phyloP scores from a whole-genome alignment of 2,888 invertebrate genomes.

The Brachypterus glaber region DNA sequence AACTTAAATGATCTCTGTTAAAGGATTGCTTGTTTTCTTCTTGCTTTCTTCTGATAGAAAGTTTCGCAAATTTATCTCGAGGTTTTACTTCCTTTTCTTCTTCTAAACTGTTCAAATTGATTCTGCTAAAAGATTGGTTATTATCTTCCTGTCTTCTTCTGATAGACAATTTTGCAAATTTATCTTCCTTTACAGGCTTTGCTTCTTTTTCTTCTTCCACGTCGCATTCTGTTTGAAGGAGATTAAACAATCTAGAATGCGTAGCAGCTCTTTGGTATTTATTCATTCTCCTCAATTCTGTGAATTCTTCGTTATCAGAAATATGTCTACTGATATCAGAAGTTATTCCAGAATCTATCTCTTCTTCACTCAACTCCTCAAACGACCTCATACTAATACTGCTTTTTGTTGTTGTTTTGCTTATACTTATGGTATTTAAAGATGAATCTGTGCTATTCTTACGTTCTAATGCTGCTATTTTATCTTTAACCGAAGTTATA shows the following conservation, averaged over 20 bases:
- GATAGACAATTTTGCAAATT: conserved; percentile 20
- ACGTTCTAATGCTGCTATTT: conserved; percentile 25
- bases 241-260: conserved; percentile 59
- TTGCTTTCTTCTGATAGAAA: conserved; percentile 19
- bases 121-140: too few species aligned
- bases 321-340: conserved; percentile 58
- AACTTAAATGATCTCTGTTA: conserved; percentile 44
- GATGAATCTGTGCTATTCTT: conserved; percentile 5
- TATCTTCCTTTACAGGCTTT: conserved; percentile 15
- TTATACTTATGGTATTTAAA: conserved; percentile 14
- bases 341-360: conserved; percentile 61
- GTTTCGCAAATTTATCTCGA: conserved; percentile 21
- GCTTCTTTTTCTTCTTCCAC: conserved; percentile 28
- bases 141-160: conserved; percentile 21
- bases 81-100: conserved; percentile 27
- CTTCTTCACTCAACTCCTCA: conserved; percentile 45
- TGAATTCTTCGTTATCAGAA: conserved; percentile 57
- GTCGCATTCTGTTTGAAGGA: conserved; percentile 53
- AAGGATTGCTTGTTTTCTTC: conserved; percentile 30
- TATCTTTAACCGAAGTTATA: conserved; percentile 25
- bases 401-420: conserved; percentile 27
- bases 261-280: conserved; percentile 62
- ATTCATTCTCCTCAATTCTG: conserved; percentile 48
- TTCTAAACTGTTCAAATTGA: too few species aligned
- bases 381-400: conserved; percentile 35